Conservation (phyloP, 2,888 invertebrate species). For the Sphaerophoria rueppellii region DNA sequence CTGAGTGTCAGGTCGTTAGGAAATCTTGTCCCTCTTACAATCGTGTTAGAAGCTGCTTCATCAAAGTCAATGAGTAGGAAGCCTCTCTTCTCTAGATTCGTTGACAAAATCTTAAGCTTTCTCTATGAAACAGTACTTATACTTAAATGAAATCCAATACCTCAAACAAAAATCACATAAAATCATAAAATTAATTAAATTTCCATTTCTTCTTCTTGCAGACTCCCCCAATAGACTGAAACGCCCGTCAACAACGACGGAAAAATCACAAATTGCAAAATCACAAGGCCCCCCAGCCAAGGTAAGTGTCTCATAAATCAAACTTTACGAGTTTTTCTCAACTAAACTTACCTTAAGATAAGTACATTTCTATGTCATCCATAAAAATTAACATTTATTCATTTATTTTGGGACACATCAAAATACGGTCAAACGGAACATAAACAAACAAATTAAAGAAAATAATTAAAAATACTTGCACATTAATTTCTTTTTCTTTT, state of each 20-base stretch:
- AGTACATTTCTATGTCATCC: background rate
- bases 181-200: background rate
- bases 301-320: constrained; percentile 74
- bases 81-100: too few species aligned
- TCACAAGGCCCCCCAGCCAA: constrained; percentile 78
- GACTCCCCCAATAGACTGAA: constrained; percentile 79
- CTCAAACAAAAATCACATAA: background rate
- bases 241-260: constrained; percentile 76
- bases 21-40: too few species aligned
- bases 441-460: constrained; percentile 14
- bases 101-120: too few species aligned
- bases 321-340: background rate
- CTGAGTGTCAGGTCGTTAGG: too few species aligned
- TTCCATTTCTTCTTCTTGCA: constrained; percentile 69
- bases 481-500: background rate
- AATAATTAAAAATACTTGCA: constrained; percentile 9
- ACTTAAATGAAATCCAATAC: too few species aligned
- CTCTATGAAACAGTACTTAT: too few species aligned
- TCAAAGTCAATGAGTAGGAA: too few species aligned
- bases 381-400: constrained; percentile 38
- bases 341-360: background rate
- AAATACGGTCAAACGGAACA: background rate
- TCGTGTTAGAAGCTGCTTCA: too few species aligned
- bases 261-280: constrained; percentile 77
- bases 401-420: constrained; percentile 33